Evolutionary conservation across 2,797 vertebrate species (phyloP), one percentile per base, ranked within the genome.

Genomic region (Thunnus albacares): DNA sequence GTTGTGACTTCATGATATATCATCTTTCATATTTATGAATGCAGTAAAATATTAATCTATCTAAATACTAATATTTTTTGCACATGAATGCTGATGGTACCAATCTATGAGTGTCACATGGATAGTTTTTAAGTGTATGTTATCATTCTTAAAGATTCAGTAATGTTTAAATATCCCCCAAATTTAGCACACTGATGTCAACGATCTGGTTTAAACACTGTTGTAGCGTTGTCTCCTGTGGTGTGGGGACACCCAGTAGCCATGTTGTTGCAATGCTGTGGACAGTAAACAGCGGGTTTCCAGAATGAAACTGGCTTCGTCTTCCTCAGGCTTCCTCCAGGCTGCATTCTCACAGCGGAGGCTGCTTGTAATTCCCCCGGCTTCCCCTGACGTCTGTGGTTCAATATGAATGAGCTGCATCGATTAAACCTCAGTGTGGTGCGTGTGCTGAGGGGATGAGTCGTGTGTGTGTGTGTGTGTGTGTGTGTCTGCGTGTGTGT

Each of bases 351-450:
- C 90, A 88, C 90, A 89, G 88, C 67, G 57, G 88, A 88, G 83
- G 74, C 86, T 93, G 88, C 87, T 93, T 86, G 88, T 95, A 88
- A 94, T 93, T 94, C 92, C 91, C 87, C 77, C 69, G 91, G 87
- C 90, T 94, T 94, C 83, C 93, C 89, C 90, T 91, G 86, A 91
- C 43, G 80, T 89, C 88, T 88, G 85, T 87, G 84, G 87, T 89
- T 93, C 92, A 93, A 90, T 94, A 92, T 91, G 91, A 94, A 94
- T 93, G 92, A 95, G 91, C 90, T 90, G 90, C 89, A 94, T 94
- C 79, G 89, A 95, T 94, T 91, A 92, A 82, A 87, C 84, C 87
- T 91, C 87, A 87, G 69, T 84, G 83, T 84, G 84, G 71, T 81
- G 83, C 90, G 81, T 74, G 71, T 33, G 68, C 72, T 72, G 58